Evolutionary conservation across 2,113 vertebrate genomes (phyloP).

Genomic region (Tetraodon nigroviridis): DNA sequence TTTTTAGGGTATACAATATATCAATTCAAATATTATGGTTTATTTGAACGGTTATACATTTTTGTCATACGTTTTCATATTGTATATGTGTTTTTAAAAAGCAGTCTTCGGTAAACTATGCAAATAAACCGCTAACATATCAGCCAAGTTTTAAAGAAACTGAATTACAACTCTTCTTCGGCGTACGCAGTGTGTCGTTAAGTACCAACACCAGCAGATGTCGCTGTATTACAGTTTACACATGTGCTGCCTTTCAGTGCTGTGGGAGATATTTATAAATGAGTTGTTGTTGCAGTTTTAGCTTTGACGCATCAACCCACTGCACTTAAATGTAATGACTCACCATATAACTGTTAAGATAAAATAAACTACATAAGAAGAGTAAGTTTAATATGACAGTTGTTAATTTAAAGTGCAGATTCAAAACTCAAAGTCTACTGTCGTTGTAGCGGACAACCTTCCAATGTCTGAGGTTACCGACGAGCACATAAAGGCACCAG

Average conservation of each 20-base stretch:
- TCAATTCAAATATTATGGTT: too few relatives aligned
- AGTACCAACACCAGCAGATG: conserved; percentile 50
- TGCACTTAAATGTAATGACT: neutral
- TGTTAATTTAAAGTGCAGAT: too few relatives aligned
- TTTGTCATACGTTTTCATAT: too few relatives aligned
- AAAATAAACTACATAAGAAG: neutral
- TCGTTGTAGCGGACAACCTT: rapidly evolving
- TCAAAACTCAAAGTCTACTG: too few relatives aligned
- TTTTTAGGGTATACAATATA: too few relatives aligned
- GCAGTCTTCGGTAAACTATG: too few relatives aligned
- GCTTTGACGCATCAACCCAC: neutral
- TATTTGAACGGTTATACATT: too few relatives aligned
- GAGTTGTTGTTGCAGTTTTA: neutral
- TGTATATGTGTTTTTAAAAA: too few relatives aligned
- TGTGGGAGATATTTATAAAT: conserved; percentile 3
- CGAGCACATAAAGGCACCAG: conserved; percentile 42
- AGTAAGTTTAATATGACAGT: too few relatives aligned
- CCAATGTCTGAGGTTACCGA: conserved; percentile 7
- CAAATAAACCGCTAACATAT: too few relatives aligned
- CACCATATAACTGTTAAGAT: neutral
- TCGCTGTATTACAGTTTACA: conserved; percentile 48
- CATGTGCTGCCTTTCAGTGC: conserved; percentile 9
- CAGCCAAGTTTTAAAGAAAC: too few relatives aligned
- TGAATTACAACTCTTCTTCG: neutral
- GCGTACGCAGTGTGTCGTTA: neutral